Conservation (phyloP, 2,113 vertebrate species). For the Epinephelus cyanopodus region DNA sequence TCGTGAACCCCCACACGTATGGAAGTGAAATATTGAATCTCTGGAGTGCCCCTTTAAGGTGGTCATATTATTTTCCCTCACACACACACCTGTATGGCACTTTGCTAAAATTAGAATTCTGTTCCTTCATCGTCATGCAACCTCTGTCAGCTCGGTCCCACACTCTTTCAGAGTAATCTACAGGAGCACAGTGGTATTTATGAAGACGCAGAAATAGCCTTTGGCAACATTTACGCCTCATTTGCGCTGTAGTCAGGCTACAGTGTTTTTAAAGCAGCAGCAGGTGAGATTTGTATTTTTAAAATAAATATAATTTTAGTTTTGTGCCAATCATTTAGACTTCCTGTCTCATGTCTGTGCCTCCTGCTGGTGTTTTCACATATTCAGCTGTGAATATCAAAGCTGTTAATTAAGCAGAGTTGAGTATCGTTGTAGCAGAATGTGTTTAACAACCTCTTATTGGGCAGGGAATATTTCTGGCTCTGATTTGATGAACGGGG, state of each 20-base stretch:
- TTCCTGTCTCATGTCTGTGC: not conserved
- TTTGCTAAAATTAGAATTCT: conserved; percentile 35
- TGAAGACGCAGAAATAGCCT: conserved; percentile 52
- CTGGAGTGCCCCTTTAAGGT: not conserved
- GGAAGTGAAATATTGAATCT: not conserved
- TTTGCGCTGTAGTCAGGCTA: conserved; percentile 26
- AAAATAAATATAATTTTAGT: conserved; percentile 19
- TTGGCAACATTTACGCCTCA: conserved; percentile 47
- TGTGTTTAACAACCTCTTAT: conserved; percentile 42
- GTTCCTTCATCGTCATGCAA: conserved; percentile 1
- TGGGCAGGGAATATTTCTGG: conserved; percentile 34
- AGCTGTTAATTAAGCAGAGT: conserved; percentile 39
- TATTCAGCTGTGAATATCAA: conserved; percentile 32
- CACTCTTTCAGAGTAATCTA: conserved; percentile 22
- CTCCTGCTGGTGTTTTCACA: conserved; percentile 38
- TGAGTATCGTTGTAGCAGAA: conserved; percentile 24
- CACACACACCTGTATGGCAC: conserved; percentile 11
- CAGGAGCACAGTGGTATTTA: conserved; percentile 29
- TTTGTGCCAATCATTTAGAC: not conserved
- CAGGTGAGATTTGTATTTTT: conserved; percentile 33
- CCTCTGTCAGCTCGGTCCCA: conserved; percentile 14
- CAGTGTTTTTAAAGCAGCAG: conserved; percentile 30
- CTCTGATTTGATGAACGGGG: conserved; percentile 33
- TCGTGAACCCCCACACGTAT: not conserved
- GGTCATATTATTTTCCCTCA: not conserved